A percentile compares a stretch with the other conserved stretches of the same genome.
Conservation (phyloP, 2,113 vertebrate species). For the Cyanoramphus novaezelandiae region DNA sequence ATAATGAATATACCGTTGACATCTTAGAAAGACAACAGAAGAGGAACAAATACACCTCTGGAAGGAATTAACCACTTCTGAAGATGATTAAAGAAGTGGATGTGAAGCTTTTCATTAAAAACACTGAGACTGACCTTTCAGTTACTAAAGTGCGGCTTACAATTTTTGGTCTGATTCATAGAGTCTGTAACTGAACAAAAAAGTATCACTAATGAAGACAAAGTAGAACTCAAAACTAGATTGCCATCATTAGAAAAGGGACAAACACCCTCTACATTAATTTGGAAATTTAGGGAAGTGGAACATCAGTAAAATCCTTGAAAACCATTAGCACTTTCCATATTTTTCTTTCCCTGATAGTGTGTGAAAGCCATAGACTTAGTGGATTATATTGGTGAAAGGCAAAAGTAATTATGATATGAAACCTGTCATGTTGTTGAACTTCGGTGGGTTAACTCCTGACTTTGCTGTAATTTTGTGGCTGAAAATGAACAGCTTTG, state of each 20-base stretch:
- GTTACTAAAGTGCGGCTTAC: conserved; percentile 51
- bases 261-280: not conserved
- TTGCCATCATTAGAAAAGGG: conserved; percentile 5
- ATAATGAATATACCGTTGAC: conserved; percentile 18
- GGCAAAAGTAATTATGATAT: not conserved
- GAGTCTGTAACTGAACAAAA: conserved; percentile 52
- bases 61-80: conserved; percentile 47
- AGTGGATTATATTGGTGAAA: not conserved
- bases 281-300: conserved; percentile 14
- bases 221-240: not conserved
- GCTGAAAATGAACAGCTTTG: not conserved
- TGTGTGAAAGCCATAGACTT: not conserved
- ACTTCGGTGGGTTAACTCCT: not conserved
- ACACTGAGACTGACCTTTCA: conserved; percentile 45
- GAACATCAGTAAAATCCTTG: not conserved
- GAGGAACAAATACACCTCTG: conserved; percentile 12
- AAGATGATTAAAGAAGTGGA: conserved; percentile 50
- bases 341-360: not conserved
- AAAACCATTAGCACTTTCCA: not conserved
- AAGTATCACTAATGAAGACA: conserved; percentile 33
- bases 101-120: conserved; percentile 60
- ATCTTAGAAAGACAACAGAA: conserved; percentile 23
- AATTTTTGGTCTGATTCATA: conserved; percentile 56
- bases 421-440: not conserved
- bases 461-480: not conserved